These are phyloP conservation scores for Emydura subglobosa DNA, from an alignment of 2,113 vertebrate species.

Conservation along the genomic window DNA sequence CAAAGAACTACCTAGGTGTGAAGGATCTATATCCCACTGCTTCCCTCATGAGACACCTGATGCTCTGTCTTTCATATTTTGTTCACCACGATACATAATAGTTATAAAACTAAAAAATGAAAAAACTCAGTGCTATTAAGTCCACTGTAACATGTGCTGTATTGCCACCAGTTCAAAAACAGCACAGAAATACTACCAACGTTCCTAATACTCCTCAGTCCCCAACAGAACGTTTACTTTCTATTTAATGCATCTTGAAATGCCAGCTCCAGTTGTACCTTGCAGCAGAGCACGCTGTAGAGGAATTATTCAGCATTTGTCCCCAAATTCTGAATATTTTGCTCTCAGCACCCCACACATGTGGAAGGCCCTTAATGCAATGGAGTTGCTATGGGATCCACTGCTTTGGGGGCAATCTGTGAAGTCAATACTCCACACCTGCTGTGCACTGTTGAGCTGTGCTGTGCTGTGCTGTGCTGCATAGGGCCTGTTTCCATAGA, in stretches of 20 bases:
- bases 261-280: not conserved
- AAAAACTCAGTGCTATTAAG: accelerated
- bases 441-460: accelerated
- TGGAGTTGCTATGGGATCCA: accelerated
- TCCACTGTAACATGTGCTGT: accelerated
- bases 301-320: not conserved
- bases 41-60: not conserved
- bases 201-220: not conserved
- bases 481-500: accelerated
- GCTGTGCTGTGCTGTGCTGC: not conserved
- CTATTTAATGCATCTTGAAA: not conserved
- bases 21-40: not conserved
- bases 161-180: not conserved
- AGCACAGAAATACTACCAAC: not conserved
- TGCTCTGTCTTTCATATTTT: not conserved
- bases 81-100: not conserved
- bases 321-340: too few relatives aligned
- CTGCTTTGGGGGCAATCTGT: not conserved
- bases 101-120: not conserved
- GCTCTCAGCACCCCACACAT: not conserved
- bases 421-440: accelerated
- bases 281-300: not conserved
- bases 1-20: not conserved
- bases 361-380: not conserved
- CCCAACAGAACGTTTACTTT: not conserved